Conservation (phyloP, 2,888 invertebrate genomes). For the Sesamia inferens region DNA sequence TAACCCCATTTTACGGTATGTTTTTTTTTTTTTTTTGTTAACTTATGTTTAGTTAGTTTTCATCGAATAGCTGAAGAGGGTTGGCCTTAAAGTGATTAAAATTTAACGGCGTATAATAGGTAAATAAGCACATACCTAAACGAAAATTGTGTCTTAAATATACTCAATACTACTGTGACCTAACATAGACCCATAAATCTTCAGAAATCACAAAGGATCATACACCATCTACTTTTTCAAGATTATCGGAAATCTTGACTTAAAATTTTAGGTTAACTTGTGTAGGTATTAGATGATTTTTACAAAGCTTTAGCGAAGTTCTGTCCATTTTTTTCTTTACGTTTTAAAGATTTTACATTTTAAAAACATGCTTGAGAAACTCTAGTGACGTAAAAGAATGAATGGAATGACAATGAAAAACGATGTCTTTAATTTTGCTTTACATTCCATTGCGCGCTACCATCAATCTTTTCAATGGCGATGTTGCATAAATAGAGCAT, state of each 20-base stretch:
- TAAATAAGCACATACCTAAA: neutral
- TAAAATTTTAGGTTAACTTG: slow-evolving; percentile 36
- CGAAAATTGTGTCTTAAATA: neutral
- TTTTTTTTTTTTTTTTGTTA: too few species aligned
- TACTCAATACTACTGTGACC: neutral
- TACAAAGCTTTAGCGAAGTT: slow-evolving; percentile 24
- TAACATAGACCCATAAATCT: neutral
- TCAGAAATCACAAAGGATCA: slow-evolving; percentile 4
- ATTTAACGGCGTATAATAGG: too few species aligned
- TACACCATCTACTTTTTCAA: slow-evolving; percentile 9
- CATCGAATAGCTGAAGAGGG: too few species aligned
- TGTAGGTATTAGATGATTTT: slow-evolving; percentile 15
- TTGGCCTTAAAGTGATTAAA: too few species aligned
- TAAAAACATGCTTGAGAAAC: slow-evolving; percentile 34
- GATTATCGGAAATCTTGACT: slow-evolving; percentile 33
- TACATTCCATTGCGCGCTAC: slow-evolving; percentile 55
- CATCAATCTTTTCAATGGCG: slow-evolving; percentile 51
- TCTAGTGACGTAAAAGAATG: slow-evolving; percentile 51
- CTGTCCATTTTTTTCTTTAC: slow-evolving; percentile 4
- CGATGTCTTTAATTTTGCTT: slow-evolving; percentile 58
- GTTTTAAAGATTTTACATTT: slow-evolving; percentile 13
- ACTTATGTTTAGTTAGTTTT: too few species aligned
- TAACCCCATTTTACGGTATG: too few species aligned
- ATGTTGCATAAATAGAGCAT: slow-evolving; percentile 42
- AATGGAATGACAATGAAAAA: slow-evolving; percentile 57